These are phyloP conservation scores for Heterotis niloticus DNA, from an alignment of 2,113 vertebrate species.

Conservation along the genomic window DNA sequence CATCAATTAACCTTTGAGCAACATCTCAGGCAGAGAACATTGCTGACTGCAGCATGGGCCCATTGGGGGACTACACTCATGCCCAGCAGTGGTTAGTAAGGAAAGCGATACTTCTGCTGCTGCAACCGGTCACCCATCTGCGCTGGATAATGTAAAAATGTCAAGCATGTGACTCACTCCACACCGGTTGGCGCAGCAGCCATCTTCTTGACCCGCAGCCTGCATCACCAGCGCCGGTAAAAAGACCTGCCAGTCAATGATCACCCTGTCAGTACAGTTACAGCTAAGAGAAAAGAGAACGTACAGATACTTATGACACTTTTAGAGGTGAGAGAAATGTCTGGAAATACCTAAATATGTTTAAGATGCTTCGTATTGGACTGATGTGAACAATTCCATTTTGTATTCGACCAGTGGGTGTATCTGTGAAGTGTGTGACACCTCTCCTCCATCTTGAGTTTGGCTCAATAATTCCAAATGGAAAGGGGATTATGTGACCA, in stretches of 20 bases:
- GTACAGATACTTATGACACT: too few relatives aligned
- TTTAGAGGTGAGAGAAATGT: too few relatives aligned
- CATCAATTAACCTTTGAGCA: neutral
- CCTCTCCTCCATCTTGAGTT: too few relatives aligned
- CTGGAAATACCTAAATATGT: too few relatives aligned
- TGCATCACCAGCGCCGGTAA: conserved; percentile 56
- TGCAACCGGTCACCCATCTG: neutral
- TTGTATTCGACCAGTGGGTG: too few relatives aligned
- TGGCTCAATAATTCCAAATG: too few relatives aligned
- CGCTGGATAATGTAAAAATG: neutral
- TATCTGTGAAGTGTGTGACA: too few relatives aligned
- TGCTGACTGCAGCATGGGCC: neutral
- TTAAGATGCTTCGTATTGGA: too few relatives aligned
- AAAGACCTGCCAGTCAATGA: conserved; percentile 44
- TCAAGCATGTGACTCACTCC: conserved; percentile 45
- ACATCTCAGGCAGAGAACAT: neutral
- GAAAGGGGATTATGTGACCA: too few relatives aligned
- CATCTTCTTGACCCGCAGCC: conserved; percentile 48
- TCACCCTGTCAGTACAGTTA: neutral
- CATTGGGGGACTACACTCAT: neutral
- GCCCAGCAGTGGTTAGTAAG: neutral
- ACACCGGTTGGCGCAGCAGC: conserved; percentile 58
- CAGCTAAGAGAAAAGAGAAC: too few relatives aligned
- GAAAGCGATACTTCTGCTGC: neutral
- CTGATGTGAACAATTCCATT: too few relatives aligned